A percentile compares a stretch with the other conserved stretches of the same genome.
Evolutionary conservation across 2,797 vertebrate genomes (phyloP).

Genomic region (Cryptoblepharus egeriae): DNA sequence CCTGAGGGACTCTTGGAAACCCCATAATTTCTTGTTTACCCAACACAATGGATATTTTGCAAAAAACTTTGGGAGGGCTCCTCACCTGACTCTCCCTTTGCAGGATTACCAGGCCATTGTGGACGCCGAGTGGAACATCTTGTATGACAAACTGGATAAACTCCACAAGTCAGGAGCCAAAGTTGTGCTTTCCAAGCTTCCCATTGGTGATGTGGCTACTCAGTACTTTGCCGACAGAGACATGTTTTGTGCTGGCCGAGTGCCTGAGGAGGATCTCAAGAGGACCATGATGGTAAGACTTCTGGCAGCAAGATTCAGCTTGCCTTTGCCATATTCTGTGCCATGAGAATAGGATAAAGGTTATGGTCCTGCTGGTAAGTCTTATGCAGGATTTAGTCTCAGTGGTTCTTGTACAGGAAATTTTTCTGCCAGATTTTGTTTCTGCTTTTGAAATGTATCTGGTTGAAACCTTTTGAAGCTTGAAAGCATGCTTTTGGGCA

Average conservation of each 20-base stretch:
- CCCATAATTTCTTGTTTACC: background rate
- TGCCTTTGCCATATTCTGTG: no score
- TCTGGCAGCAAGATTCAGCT: no score
- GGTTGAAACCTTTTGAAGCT: no score
- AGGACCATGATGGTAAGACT: conserved; percentile 95
- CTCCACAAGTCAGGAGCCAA: conserved; percentile 93
- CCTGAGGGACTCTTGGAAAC: background rate
- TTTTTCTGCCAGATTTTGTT: background rate
- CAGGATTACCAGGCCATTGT: conserved; percentile 98
- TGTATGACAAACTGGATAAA: conserved; percentile 97
- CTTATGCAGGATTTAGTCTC: no score
- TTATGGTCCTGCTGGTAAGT: no score
- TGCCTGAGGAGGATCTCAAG: conserved; percentile 94
- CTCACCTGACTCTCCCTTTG: background rate
- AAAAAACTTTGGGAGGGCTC: fast-evolving
- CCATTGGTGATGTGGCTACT: conserved; percentile 96
- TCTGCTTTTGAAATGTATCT: background rate
- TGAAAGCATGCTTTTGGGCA: no score
- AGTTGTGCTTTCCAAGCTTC: conserved; percentile 92
- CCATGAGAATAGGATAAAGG: no score
- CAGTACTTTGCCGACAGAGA: conserved; percentile 97
- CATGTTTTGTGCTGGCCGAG: conserved; percentile 96
- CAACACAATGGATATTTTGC: background rate
- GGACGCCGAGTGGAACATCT: conserved; percentile 97
- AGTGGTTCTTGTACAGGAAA: background rate